phyloP scores from a whole-genome alignment of 2,888 invertebrate species.

The Pyrrhosoma nymphula region DNA sequence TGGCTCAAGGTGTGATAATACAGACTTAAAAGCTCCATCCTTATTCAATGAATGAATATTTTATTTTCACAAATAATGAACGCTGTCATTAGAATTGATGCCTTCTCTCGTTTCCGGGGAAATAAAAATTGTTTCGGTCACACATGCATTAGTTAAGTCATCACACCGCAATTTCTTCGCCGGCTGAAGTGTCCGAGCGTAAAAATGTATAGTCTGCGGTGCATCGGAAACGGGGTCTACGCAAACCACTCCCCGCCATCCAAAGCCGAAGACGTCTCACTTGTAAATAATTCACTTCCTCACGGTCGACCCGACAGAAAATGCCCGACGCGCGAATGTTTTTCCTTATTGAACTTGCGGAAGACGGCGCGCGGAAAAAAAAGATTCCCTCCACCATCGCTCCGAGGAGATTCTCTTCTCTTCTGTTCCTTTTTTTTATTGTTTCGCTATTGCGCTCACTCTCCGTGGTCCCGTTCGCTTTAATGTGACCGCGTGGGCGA shows the following conservation, averaged over 20 bases:
- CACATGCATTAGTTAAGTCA: not conserved
- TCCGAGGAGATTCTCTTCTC: not conserved
- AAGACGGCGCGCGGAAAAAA: not conserved
- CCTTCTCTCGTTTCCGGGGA: no score
- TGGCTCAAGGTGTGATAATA: not conserved
- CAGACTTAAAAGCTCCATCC: not conserved
- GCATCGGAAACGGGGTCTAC: not conserved
- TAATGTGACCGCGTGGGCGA: conserved; percentile 33
- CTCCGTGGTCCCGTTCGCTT: conserved; percentile 17
- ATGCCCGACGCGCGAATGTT: not conserved
- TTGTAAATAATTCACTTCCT: not conserved
- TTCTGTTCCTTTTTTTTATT: not conserved
- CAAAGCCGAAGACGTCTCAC: not conserved
- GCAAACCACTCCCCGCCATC: not conserved
- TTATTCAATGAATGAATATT: not conserved
- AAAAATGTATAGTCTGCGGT: not conserved
- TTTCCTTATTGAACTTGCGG: not conserved
- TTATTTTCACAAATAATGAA: not conserved
- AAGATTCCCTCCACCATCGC: not conserved
- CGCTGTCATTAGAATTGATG: not conserved
- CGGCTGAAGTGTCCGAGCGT: not conserved
- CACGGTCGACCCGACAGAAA: not conserved
- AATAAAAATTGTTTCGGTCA: not conserved
- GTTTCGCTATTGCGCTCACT: not conserved
- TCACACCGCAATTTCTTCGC: not conserved